Evolutionary conservation across 2,113 vertebrate genomes (phyloP).

Genomic region (Xenotilapia leptura): DNA sequence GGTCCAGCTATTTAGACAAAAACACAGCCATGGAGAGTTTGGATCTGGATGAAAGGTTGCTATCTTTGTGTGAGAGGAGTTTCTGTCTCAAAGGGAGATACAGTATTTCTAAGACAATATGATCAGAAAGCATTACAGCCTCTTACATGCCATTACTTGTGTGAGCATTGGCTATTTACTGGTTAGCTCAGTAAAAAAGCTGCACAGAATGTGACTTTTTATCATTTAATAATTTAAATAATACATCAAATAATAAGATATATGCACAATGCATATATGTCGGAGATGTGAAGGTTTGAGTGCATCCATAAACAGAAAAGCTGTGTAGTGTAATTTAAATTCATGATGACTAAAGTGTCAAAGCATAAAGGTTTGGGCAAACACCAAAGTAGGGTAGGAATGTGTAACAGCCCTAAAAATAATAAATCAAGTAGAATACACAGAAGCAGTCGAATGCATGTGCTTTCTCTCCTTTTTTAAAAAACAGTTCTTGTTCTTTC

Average conservation of each 20-base stretch:
- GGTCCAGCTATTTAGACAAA: conserved; percentile 25
- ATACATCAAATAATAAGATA: background rate
- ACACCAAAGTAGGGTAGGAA: background rate
- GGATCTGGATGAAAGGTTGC: conserved; percentile 14
- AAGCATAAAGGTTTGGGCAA: background rate
- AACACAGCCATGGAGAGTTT: background rate
- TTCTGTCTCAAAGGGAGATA: background rate
- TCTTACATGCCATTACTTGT: background rate
- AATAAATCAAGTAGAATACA: conserved; percentile 11
- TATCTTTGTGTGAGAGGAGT: background rate
- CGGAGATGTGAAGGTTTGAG: background rate
- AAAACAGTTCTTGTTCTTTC: background rate
- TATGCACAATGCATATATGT: background rate
- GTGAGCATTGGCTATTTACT: background rate
- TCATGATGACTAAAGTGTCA: background rate
- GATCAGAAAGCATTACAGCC: background rate
- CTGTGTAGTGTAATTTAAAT: background rate
- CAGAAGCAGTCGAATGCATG: background rate
- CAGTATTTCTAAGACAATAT: conserved; percentile 1
- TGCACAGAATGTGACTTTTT: background rate
- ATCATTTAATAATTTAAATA: background rate
- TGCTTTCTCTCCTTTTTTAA: background rate
- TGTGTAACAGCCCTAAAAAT: conserved; percentile 11
- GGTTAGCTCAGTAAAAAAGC: background rate
- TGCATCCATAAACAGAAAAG: background rate